A percentile compares a stretch with the other conserved stretches of the same genome.
These are phyloP conservation scores for Macaca mulatta DNA, from an alignment of 2,113 vertebrate genomes.

Conservation along the genomic window DNA sequence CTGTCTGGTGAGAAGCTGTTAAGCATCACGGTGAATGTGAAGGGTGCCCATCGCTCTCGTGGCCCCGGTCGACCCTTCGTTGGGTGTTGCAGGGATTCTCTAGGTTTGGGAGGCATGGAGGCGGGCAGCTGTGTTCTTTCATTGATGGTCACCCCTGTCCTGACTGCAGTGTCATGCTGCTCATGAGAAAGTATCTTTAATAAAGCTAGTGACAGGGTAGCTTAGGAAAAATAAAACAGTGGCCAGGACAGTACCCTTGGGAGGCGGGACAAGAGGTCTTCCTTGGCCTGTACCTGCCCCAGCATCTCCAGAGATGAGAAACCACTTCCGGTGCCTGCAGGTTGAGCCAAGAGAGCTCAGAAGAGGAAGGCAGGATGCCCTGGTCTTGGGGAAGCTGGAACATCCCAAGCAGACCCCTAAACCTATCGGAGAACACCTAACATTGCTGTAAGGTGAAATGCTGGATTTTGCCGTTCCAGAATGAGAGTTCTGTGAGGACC, in stretches of 20 bases:
- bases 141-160: neutral
- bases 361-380: neutral
- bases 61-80: fast-evolving
- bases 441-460: fast-evolving
- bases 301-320: neutral
- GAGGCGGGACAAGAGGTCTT: too few relatives aligned
- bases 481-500: neutral
- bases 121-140: neutral
- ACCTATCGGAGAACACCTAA: neutral
- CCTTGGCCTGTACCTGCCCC: neutral
- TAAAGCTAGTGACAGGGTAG: neutral
- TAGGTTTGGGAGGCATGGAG: fast-evolving
- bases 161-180: neutral
- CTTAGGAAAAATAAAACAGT: neutral
- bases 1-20: neutral
- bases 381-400: neutral
- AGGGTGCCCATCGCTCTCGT: too few relatives aligned
- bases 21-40: neutral
- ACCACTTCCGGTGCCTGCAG: neutral
- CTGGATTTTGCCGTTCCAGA: neutral
- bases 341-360: neutral
- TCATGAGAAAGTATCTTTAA: neutral
- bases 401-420: neutral
- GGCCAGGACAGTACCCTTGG: neutral
- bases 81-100: fast-evolving